phyloP scores from a whole-genome alignment of 2,113 vertebrate genomes.

The Himantopus leucocephalus region DNA sequence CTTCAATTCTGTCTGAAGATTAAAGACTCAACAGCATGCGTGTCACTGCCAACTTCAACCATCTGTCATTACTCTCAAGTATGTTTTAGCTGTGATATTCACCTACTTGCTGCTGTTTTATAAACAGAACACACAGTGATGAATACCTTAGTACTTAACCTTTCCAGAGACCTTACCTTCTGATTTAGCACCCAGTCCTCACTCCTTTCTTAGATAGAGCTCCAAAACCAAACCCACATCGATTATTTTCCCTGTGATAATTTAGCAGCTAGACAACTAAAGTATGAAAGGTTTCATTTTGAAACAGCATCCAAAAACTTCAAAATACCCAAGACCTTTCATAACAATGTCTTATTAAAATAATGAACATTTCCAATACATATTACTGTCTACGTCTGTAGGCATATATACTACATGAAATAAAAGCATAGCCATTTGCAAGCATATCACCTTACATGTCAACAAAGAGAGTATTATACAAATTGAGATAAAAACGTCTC shows the following conservation, averaged over 20 bases:
- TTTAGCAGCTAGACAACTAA: background rate
- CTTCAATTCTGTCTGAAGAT: slow-evolving; percentile 9
- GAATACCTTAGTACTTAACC: background rate
- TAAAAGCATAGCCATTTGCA: background rate
- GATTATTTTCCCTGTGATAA: background rate
- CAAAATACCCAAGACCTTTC: background rate
- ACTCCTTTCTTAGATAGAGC: background rate
- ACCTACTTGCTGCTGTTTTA: background rate
- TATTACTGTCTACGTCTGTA: background rate
- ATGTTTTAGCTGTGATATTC: slow-evolving; percentile 16
- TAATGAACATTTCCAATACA: background rate
- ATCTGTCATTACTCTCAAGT: slow-evolving; percentile 9
- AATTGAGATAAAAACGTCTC: background rate
- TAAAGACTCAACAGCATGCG: background rate
- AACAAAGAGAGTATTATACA: background rate
- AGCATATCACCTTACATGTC: background rate
- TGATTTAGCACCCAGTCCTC: background rate
- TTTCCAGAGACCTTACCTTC: background rate
- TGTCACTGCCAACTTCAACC: background rate
- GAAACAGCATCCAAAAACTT: background rate
- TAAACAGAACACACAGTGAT: background rate
- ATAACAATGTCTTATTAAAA: background rate
- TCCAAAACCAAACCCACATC: background rate
- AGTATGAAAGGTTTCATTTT: background rate
- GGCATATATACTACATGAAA: background rate